These are phyloP conservation scores for Nestor notabilis DNA, from an alignment of 2,113 vertebrate genomes.

Conservation along the genomic window DNA sequence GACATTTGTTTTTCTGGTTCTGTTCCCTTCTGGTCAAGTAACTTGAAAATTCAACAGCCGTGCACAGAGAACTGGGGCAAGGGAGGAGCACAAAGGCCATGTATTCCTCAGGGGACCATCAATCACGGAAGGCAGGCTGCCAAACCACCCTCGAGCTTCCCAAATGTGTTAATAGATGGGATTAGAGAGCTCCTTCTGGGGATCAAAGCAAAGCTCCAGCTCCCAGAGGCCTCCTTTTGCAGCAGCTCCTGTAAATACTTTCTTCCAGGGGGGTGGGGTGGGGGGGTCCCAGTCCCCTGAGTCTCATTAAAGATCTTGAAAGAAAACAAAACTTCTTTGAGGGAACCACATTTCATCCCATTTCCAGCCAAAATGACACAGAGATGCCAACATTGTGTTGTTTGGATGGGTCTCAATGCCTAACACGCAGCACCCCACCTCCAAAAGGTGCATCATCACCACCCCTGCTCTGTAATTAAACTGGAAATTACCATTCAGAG, in stretches of 20 bases:
- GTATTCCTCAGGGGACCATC: slow-evolving; percentile 39
- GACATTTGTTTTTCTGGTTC: slow-evolving; percentile 18
- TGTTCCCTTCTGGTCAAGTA: slow-evolving; percentile 50
- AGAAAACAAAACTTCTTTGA: background rate
- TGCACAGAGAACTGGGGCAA: background rate
- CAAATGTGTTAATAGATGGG: slow-evolving; percentile 48
- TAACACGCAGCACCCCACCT: background rate
- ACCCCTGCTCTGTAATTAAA: background rate
- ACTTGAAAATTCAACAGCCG: slow-evolving; percentile 19
- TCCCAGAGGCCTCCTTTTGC: background rate
- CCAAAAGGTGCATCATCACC: background rate
- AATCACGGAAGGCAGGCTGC: slow-evolving; percentile 17
- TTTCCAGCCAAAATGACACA: background rate
- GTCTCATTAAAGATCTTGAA: slow-evolving; percentile 1
- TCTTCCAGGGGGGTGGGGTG: background rate
- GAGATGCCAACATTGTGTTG: background rate
- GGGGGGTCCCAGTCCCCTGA: background rate
- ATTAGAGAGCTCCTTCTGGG: slow-evolving; percentile 63
- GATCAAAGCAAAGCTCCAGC: slow-evolving; percentile 26
- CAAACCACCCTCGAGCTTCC: slow-evolving; percentile 43
- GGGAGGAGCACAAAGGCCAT: background rate
- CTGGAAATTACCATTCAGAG: background rate
- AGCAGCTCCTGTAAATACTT: background rate
- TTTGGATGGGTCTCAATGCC: background rate
- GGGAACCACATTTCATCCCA: rapidly evolving